These are phyloP conservation scores for Diadegma fenestrale DNA, from an alignment of 2,888 invertebrate genomes.

Conservation along the genomic window DNA sequence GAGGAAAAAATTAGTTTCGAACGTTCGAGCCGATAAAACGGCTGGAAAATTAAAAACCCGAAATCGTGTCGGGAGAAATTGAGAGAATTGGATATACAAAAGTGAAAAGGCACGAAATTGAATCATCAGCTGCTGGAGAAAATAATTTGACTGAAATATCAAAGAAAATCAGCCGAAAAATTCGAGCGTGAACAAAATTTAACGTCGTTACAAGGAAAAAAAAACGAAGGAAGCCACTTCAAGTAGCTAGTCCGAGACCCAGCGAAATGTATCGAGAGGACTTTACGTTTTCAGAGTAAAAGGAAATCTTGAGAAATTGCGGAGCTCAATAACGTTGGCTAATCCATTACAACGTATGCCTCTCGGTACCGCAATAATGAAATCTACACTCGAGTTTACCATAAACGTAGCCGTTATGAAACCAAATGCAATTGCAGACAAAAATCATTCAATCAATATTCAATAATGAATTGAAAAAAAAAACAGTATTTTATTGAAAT, in stretches of 20 bases:
- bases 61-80: neutral
- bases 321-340: slow-evolving; percentile 27
- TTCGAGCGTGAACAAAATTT: neutral
- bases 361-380: slow-evolving; percentile 5
- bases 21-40: neutral
- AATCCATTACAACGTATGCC: slow-evolving; percentile 29
- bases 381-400: slow-evolving; percentile 6
- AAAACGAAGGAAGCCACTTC: neutral
- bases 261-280: neutral
- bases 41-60: neutral
- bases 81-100: neutral
- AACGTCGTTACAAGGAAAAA: neutral
- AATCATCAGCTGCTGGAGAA: neutral
- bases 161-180: neutral
- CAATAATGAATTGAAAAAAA: too few species aligned
- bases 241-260: neutral
- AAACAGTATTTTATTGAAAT: too few species aligned
- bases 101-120: neutral
- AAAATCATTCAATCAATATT: neutral
- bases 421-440: neutral
- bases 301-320: slow-evolving; percentile 12
- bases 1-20: neutral
- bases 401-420: neutral
- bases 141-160: neutral
- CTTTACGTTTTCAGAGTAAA: slow-evolving; percentile 13